Conservation (phyloP, 1,140 invertebrate genomes). For the Nylanderia fulva region DNA sequence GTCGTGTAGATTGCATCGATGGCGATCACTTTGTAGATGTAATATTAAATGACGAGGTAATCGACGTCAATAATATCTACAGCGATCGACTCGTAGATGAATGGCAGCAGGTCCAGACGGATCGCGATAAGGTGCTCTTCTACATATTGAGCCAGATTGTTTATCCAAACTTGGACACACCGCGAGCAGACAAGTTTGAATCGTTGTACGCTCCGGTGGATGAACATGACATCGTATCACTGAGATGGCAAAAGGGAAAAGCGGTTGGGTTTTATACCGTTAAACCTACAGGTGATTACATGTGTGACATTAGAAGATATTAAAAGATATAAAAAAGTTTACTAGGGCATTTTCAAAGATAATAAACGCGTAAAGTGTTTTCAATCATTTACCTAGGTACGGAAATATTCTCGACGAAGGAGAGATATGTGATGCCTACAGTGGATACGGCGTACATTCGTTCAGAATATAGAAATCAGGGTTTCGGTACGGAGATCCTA, state of each 20-base stretch:
- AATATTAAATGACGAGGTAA: conserved; percentile 48
- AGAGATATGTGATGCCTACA: conserved; percentile 67
- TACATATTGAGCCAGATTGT: conserved; percentile 71
- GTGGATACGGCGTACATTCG: conserved; percentile 72
- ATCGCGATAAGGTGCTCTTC: conserved; percentile 69
- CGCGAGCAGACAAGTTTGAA: conserved; percentile 64
- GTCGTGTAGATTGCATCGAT: conserved; percentile 62
- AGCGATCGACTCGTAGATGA: conserved; percentile 52
- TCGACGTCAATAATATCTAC: conserved; percentile 63
- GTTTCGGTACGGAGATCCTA: conserved; percentile 69
- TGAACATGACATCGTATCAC: conserved; percentile 57
- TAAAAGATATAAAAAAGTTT: too few species aligned
- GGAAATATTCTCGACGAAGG: conserved; percentile 49
- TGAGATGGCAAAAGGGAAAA: conserved; percentile 68
- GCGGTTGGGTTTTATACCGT: conserved; percentile 74
- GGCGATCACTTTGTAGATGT: conserved; percentile 63
- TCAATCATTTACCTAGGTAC: conserved; percentile 63
- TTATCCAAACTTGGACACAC: conserved; percentile 69
- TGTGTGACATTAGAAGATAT: background rate
- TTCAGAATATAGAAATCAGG: conserved; percentile 69
- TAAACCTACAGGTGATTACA: conserved; percentile 71
- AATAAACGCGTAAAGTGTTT: background rate
- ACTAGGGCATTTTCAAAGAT: background rate
- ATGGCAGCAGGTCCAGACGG: conserved; percentile 63
- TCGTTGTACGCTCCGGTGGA: conserved; percentile 66